Conservation (phyloP, 30 jellyfish, hydroid and myxozoan genomes). For the Aurelia coerulea region DNA sequence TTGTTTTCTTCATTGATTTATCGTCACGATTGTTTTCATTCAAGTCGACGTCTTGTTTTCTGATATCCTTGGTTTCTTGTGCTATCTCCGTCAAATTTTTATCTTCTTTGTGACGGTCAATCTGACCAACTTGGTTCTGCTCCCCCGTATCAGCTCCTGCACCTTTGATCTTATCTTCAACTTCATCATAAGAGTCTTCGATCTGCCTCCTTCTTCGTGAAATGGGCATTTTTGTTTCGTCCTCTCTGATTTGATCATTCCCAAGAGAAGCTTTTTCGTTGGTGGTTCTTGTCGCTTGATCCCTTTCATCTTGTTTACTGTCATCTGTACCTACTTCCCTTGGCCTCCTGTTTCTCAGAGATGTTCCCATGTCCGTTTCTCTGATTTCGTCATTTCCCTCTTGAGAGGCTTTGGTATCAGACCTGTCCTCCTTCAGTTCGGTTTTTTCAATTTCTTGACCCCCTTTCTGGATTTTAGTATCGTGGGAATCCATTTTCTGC, state of each 20-base stretch:
- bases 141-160: not conserved
- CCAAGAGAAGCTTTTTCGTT: not conserved
- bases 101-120: not conserved
- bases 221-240: not conserved
- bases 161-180: not conserved
- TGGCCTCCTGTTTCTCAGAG: conserved; percentile 10
- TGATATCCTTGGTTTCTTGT: too few species aligned
- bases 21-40: too few species aligned
- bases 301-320: not conserved
- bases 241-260: not conserved
- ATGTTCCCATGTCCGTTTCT: not conserved
- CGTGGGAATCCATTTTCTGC: too few species aligned
- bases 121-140: not conserved
- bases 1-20: too few species aligned
- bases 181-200: not conserved
- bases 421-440: too few species aligned
- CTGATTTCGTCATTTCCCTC: too few species aligned
- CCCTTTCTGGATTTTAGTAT: too few species aligned
- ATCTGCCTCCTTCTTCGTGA: conserved; percentile 9
- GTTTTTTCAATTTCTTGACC: not conserved
- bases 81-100: not conserved
- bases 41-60: too few species aligned
- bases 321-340: not conserved
- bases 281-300: not conserved
- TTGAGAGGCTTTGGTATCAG: too few species aligned